These are phyloP conservation scores for Scotopteryx bipunctaria DNA, from an alignment of 2,888 invertebrate species.

Conservation along the genomic window DNA sequence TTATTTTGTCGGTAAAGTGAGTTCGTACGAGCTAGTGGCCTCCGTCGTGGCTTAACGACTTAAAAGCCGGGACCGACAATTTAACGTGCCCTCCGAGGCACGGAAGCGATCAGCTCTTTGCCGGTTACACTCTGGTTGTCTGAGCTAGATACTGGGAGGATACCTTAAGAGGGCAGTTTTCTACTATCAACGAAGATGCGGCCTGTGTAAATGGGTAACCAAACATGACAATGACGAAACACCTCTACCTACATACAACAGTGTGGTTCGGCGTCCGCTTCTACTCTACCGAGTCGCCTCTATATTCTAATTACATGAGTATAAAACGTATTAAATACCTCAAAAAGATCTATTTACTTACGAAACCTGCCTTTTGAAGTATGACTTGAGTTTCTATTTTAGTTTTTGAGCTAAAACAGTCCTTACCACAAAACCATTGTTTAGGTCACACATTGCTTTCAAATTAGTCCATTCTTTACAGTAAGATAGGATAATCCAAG, in stretches of 20 bases:
- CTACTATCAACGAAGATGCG: background rate
- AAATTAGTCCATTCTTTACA: too few species aligned
- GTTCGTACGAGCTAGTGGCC: too few species aligned
- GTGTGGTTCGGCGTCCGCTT: constrained; percentile 10
- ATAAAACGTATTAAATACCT: constrained; percentile 81
- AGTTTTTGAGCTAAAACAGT: constrained; percentile 16
- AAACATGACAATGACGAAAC: constrained; percentile 13
- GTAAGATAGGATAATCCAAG: too few species aligned
- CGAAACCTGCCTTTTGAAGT: constrained; percentile 52
- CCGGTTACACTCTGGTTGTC: too few species aligned
- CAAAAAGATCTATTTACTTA: constrained; percentile 71
- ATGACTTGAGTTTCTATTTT: constrained; percentile 43
- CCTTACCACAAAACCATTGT: background rate
- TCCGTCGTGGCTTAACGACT: too few species aligned
- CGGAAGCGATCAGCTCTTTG: too few species aligned
- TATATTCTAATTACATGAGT: constrained; percentile 73
- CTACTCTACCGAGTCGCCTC: constrained; percentile 56
- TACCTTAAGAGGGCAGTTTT: too few species aligned
- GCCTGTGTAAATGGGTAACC: constrained; percentile 6
- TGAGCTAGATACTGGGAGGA: too few species aligned
- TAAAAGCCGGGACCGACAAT: too few species aligned
- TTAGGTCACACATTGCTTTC: too few species aligned
- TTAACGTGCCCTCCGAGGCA: too few species aligned
- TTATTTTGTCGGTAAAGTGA: too few species aligned
- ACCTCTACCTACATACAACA: constrained; percentile 23